phyloP scores from a whole-genome alignment of 2,888 invertebrate species.

The Zaprionus bogoriensis region DNA sequence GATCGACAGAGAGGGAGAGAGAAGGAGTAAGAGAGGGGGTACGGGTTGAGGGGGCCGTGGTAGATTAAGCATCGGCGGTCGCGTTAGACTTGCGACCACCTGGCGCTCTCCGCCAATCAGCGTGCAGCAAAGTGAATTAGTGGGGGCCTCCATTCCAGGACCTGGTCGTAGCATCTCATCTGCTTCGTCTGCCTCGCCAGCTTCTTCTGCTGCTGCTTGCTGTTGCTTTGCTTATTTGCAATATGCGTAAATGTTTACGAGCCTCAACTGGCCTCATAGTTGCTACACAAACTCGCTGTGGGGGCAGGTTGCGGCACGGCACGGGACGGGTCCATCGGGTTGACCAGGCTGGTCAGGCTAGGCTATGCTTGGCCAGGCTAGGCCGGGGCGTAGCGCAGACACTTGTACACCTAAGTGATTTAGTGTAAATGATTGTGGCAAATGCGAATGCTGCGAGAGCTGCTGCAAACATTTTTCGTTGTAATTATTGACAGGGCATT shows the following conservation, averaged over 20 bases:
- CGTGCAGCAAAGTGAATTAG: constrained; percentile 77
- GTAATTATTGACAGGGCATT: constrained; percentile 68
- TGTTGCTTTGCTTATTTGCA: constrained; percentile 66
- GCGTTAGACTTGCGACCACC: constrained; percentile 80
- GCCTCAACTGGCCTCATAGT: constrained; percentile 32
- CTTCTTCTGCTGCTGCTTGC: constrained; percentile 22
- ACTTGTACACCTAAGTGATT: constrained; percentile 77
- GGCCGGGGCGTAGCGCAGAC: constrained; percentile 48
- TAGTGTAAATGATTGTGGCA: constrained; percentile 78
- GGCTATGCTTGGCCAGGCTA: constrained; percentile 14
- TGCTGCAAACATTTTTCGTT: constrained; percentile 42
- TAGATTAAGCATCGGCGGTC: constrained; percentile 62
- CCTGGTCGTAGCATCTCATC: constrained; percentile 13
- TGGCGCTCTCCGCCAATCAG: constrained; percentile 81
- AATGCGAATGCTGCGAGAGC: constrained; percentile 33
- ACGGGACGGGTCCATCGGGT: background rate
- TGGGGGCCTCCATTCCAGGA: constrained; percentile 47
- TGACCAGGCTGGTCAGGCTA: no score
- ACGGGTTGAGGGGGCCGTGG: background rate
- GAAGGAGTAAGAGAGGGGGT: no score
- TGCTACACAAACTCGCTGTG: constrained; percentile 21
- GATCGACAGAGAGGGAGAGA: background rate
- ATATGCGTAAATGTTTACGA: constrained; percentile 78
- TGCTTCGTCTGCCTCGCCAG: background rate
- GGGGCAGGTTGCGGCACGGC: background rate